Evolutionary conservation across 1,140 invertebrate species (phyloP).

Genomic region (Nilaparvata lugens): DNA sequence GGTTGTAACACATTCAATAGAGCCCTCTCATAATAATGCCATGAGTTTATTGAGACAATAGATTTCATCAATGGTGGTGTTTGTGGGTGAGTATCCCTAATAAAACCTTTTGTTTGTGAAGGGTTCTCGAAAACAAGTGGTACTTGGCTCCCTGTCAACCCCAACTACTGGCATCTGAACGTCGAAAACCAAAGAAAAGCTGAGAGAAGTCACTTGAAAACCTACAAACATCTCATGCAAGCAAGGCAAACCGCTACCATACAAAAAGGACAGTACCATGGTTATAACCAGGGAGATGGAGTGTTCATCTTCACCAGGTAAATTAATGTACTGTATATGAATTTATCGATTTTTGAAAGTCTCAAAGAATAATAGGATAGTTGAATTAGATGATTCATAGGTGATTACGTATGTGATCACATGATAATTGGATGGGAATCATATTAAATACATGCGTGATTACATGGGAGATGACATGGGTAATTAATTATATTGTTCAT

Average conservation of each 20-base stretch:
- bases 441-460: too few species aligned
- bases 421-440: too few species aligned
- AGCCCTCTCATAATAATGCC: too few species aligned
- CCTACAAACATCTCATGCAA: neutral
- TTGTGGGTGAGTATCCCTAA: neutral
- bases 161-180: constrained; percentile 42
- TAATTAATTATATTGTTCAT: too few species aligned
- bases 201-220: constrained; percentile 15
- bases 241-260: neutral
- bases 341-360: too few species aligned
- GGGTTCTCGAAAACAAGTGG: constrained; percentile 49
- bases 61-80: too few species aligned
- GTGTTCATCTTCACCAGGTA: neutral
- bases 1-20: too few species aligned
- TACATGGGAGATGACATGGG: too few species aligned
- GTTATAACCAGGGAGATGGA: neutral
- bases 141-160: constrained; percentile 59
- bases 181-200: constrained; percentile 41
- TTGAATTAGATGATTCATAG: too few species aligned
- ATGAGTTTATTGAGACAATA: too few species aligned
- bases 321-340: neutral
- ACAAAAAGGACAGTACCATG: constrained; percentile 30
- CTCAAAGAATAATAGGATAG: too few species aligned
- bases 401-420: too few species aligned
- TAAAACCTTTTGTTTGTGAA: constrained; percentile 18